phyloP scores from a whole-genome alignment of 2,113 vertebrate genomes.

The Oncorhynchus mykiss region DNA sequence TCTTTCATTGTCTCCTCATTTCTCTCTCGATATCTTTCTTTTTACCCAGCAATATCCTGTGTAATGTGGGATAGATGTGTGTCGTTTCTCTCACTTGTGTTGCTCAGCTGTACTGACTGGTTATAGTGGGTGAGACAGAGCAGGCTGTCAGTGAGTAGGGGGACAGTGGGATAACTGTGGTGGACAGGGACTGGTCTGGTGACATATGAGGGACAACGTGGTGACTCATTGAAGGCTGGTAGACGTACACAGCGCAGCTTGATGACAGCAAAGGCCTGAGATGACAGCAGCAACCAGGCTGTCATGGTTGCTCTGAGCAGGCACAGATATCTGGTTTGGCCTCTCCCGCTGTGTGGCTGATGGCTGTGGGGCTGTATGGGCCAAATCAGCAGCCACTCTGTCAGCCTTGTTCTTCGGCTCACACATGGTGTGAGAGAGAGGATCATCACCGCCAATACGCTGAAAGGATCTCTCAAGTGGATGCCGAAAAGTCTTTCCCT shows the following conservation, averaged over 20 bases:
- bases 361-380: not conserved
- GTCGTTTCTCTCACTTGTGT: not conserved
- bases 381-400: not conserved
- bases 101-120: too few species aligned
- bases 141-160: not conserved
- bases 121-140: not conserved
- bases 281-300: not conserved
- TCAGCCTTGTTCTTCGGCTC: not conserved
- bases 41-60: not conserved
- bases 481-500: constrained; percentile 24
- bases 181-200: not conserved
- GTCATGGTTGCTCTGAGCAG: not conserved
- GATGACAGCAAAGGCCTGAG: not conserved
- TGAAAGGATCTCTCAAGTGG: constrained; percentile 35
- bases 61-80: not conserved
- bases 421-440: not conserved
- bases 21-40: not conserved
- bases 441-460: constrained; percentile 16
- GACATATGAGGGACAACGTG: not conserved
- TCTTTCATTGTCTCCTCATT: not conserved
- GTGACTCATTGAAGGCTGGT: not conserved
- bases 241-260: not conserved
- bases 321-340: not conserved
- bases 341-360: not conserved
- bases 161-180: not conserved